These are phyloP conservation scores for Dimorphilus gyrociliatus DNA, from an alignment of 2,888 invertebrate genomes.

Conservation along the genomic window DNA sequence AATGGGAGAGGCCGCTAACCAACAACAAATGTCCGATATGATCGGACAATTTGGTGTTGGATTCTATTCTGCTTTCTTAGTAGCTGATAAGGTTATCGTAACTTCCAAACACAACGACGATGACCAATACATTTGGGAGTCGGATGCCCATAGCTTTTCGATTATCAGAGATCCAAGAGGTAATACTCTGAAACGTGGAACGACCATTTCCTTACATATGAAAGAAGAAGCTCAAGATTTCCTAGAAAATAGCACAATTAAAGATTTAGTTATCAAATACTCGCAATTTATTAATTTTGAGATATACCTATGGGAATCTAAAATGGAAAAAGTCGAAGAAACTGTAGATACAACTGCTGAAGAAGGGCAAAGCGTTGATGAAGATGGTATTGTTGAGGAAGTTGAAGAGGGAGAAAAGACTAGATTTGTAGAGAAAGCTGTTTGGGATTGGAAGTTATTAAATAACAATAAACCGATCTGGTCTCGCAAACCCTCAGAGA, in stretches of 20 bases:
- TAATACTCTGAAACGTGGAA: conserved; percentile 65
- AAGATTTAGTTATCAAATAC: neutral
- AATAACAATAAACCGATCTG: conserved; percentile 1
- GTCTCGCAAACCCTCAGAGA: conserved; percentile 37
- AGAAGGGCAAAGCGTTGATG: conserved; percentile 4
- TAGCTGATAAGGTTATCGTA: conserved; percentile 80
- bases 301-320: conserved; percentile 37
- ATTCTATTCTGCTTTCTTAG: conserved; percentile 86
- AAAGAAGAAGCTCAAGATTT: conserved; percentile 89
- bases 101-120: conserved; percentile 55
- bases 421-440: neutral
- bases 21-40: conserved; percentile 55
- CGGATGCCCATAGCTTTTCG: neutral
- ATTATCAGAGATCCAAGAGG: conserved; percentile 52
- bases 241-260: neutral
- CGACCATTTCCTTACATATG: conserved; percentile 65
- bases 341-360: conserved; percentile 40
- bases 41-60: conserved; percentile 97
- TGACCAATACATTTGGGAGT: conserved; percentile 1
- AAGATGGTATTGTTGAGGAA: neutral
- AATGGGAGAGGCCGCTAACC: neutral
- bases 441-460: neutral
- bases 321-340: conserved; percentile 71
- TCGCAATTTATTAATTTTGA: neutral
- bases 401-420: neutral